phyloP scores from a whole-genome alignment of 2,888 invertebrate genomes.

The Belgica antarctica region DNA sequence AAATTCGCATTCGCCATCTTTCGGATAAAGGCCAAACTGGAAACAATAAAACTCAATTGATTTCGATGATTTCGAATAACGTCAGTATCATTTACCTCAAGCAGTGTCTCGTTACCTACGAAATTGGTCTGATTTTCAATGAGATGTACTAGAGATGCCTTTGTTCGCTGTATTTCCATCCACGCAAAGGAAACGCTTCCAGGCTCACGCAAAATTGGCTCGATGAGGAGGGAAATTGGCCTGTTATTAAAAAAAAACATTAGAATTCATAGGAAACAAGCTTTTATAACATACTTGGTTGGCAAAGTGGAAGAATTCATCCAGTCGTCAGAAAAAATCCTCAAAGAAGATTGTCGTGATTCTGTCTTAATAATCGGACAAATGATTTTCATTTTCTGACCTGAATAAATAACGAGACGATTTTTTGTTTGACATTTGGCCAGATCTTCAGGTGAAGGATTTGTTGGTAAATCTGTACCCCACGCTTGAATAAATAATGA shows the following conservation, averaged over 20 bases:
- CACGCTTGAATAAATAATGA: conserved; percentile 79
- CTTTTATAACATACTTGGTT: conserved; percentile 51
- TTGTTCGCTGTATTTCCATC: conserved; percentile 69
- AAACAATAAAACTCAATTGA: conserved; percentile 46
- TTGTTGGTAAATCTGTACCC: conserved; percentile 71
- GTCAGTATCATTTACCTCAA: too few relatives aligned
- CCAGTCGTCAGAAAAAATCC: conserved; percentile 81
- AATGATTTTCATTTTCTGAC: conserved; percentile 66
- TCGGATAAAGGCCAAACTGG: conserved; percentile 56
- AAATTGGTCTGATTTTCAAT: conserved; percentile 55
- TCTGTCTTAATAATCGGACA: conserved; percentile 61
- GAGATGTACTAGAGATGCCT: conserved; percentile 63
- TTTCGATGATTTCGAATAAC: too few relatives aligned
- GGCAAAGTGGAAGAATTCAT: conserved; percentile 51
- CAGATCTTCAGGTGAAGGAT: conserved; percentile 62
- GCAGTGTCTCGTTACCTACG: conserved; percentile 53
- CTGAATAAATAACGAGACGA: conserved; percentile 77
- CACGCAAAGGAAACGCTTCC: conserved; percentile 75
- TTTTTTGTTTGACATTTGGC: conserved; percentile 74
- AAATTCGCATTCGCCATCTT: conserved; percentile 59
- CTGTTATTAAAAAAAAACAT: conserved; percentile 51
- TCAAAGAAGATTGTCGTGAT: conserved; percentile 61
- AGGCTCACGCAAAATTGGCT: conserved; percentile 69
- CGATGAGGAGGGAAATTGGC: conserved; percentile 64
- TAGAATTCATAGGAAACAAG: neutral